A percentile compares a stretch with the other conserved stretches of the same genome.
Evolutionary conservation across 2,888 invertebrate genomes (phyloP).

Genomic region (Myopa tessellatipennis): DNA sequence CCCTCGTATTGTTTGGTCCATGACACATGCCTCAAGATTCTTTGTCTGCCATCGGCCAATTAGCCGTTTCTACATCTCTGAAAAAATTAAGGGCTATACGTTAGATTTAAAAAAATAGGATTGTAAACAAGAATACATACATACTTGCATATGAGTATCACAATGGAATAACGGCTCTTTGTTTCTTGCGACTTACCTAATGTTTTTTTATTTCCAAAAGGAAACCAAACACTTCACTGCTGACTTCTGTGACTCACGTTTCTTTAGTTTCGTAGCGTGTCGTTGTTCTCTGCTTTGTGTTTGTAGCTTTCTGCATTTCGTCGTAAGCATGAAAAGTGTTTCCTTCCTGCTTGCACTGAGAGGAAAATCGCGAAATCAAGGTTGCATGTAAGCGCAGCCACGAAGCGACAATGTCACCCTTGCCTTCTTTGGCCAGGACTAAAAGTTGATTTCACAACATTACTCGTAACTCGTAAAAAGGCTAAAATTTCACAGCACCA

Average conservation of each 20-base stretch:
- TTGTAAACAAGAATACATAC: no score
- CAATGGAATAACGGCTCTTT: no score
- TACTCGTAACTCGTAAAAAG: neutral
- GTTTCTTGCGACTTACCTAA: no score
- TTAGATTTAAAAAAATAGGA: no score
- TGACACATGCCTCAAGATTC: no score
- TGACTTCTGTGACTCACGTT: conserved; percentile 6
- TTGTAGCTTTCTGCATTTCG: neutral
- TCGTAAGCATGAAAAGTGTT: conserved; percentile 23
- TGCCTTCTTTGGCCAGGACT: neutral
- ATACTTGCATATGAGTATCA: no score
- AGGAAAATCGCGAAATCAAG: conserved; percentile 1
- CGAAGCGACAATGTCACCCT: conserved; percentile 7
- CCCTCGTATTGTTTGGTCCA: no score
- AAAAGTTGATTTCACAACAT: neutral
- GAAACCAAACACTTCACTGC: neutral
- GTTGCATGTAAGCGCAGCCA: conserved; percentile 26
- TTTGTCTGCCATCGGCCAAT: no score
- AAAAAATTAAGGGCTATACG: no score
- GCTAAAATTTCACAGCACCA: neutral
- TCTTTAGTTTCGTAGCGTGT: neutral
- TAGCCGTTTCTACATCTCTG: no score
- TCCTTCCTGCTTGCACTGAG: conserved; percentile 13
- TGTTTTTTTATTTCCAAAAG: no score
- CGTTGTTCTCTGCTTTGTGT: neutral